Conservation (phyloP, 2,888 invertebrate species). For the Biston betularia region DNA sequence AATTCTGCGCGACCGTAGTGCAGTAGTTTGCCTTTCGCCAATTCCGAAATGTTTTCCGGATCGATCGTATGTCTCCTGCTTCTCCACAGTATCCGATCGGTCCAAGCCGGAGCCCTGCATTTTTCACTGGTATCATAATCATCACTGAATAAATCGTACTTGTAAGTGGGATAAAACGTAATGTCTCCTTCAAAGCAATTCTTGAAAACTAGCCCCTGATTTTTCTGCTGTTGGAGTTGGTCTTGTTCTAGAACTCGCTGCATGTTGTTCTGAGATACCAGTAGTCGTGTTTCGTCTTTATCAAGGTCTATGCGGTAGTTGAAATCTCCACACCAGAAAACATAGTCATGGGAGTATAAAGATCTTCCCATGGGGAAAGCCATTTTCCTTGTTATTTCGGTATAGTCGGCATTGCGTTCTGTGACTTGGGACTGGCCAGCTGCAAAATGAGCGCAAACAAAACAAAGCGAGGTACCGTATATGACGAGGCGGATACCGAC, state of each 20-base stretch:
- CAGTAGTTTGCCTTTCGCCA: slow-evolving; percentile 92
- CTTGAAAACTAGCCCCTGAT: slow-evolving; percentile 94
- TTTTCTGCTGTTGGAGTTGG: slow-evolving; percentile 94
- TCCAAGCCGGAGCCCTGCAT: slow-evolving; percentile 98
- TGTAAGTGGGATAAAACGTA: slow-evolving; percentile 98
- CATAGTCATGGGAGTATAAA: slow-evolving; percentile 97
- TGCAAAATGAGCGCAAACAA: slow-evolving; percentile 99
- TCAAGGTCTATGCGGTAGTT: slow-evolving; percentile 99
- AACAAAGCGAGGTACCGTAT: slow-evolving; percentile 97
- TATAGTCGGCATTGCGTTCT: slow-evolving; percentile 98
- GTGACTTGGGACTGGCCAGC: slow-evolving; percentile 98
- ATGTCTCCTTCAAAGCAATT: slow-evolving; percentile 97
- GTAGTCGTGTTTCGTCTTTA: slow-evolving; percentile 96
- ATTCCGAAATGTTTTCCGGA: slow-evolving; percentile 87
- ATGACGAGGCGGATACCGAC: slow-evolving; percentile 96
- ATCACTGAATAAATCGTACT: slow-evolving; percentile 99
- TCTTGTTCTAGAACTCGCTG: slow-evolving; percentile 93
- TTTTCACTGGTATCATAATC: slow-evolving; percentile 99
- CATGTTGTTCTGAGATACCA: slow-evolving; percentile 91
- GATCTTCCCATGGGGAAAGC: slow-evolving; percentile 96
- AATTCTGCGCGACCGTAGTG: slow-evolving; percentile 97
- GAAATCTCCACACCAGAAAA: slow-evolving; percentile 99
- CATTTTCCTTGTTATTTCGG: slow-evolving; percentile 96
- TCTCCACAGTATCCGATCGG: slow-evolving; percentile 98
- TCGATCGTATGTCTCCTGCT: slow-evolving; percentile 91